These are phyloP conservation scores for Dendropsophus ebraccatus DNA, from an alignment of 2,113 vertebrate genomes.

Conservation along the genomic window DNA sequence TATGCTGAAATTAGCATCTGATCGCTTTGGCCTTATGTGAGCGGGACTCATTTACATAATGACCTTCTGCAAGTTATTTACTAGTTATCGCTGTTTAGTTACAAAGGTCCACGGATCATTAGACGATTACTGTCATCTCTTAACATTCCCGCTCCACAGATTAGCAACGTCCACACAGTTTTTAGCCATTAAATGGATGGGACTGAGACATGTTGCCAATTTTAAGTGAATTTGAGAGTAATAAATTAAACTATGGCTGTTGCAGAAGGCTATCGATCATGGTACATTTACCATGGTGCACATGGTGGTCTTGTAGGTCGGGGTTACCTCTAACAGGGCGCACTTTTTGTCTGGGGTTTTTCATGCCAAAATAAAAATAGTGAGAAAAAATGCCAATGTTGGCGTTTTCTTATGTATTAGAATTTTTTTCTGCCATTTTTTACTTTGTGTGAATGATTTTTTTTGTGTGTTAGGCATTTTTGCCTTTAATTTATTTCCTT, in stretches of 20 bases:
- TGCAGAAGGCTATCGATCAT: not conserved
- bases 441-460: too few relatives aligned
- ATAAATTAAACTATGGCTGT: not conserved
- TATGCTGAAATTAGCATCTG: conserved; percentile 11
- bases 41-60: conserved; percentile 29
- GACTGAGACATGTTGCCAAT: not conserved
- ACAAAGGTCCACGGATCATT: conserved; percentile 13
- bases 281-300: not conserved
- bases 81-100: conserved; percentile 8
- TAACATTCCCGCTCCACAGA: not conserved
- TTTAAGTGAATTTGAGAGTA: not conserved
- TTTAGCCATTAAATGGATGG: not conserved
- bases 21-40: conserved; percentile 24
- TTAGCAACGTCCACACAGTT: not conserved
- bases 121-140: not conserved
- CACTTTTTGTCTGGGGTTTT: too few relatives aligned
- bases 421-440: too few relatives aligned
- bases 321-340: not conserved
- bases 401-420: too few relatives aligned
- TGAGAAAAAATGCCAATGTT: too few relatives aligned
- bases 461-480: too few relatives aligned
- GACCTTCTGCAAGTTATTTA: conserved; percentile 23
- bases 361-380: too few relatives aligned
- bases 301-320: not conserved
- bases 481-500: too few relatives aligned